Evolutionary conservation across 2,113 vertebrate species (phyloP), one percentile per base, ranked within the genome.

Genomic region (Cardinalis cardinalis): DNA sequence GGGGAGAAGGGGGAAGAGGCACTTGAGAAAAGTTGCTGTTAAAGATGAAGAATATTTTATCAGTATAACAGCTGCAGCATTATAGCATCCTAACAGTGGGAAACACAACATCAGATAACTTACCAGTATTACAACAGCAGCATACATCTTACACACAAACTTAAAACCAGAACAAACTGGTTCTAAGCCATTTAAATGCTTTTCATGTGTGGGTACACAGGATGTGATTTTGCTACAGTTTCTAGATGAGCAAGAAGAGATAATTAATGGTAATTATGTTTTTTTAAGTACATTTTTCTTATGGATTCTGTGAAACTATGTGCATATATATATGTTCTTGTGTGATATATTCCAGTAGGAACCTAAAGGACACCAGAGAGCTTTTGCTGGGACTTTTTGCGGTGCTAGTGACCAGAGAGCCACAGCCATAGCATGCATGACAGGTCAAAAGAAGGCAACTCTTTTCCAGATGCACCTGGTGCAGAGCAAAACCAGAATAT

Each of bases 381-480:
- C 10, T 73, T 77, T 70, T 56, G 6, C n/a, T 44, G 49, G 1
- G 6, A 12, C 4, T 32, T 60, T 85, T 55, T 73, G 3, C 25
- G 56, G 17, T 44, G 10, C 40, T 71, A 18, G 10, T 49, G 20
- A 58, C 65, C 41, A 25, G 31, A 46, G 38, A 69, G 48, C 46
- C n/a, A 75, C 44, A 87, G 48, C 20, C 40, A 46, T 24, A 52
- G 38, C 41, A 86, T 92, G 5, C 13, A 41, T 61, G 40, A 87
- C 40, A 66, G 71, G 87, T 92, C 87, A 88, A 93, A 95, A 94
- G 61, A n/a, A 95, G 70, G 49, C 61, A 84, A 88, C 82, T 93
- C n/a, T 92, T 95, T 95, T 51, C 68, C 84, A 93, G 95, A 93
- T 71, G 58, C 87, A 51, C 14, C 58, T n/a, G n/a, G 53, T 92